These are phyloP conservation scores for Ylistrum balloti DNA, from an alignment of 1,140 invertebrate genomes.

Conservation along the genomic window DNA sequence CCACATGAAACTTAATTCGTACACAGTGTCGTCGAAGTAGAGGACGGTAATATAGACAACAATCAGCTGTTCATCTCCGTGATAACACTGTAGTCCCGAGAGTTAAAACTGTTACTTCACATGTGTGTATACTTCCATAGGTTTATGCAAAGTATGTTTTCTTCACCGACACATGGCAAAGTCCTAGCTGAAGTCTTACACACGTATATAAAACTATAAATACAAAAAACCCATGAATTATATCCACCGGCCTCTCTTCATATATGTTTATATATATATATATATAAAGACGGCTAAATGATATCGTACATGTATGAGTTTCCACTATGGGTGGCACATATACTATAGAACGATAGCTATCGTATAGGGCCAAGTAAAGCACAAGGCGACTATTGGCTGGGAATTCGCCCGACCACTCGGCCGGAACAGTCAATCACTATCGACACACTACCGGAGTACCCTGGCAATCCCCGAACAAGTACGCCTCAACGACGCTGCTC, in stretches of 20 bases:
- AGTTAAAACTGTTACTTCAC: neutral
- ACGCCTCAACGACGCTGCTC: neutral
- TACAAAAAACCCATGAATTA: conserved; percentile 16
- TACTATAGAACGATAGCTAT: neutral
- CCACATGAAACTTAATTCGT: neutral
- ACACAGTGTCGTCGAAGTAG: neutral
- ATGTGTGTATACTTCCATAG: neutral
- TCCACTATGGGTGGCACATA: conserved; percentile 9
- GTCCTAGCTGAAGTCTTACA: neutral
- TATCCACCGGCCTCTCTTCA: neutral
- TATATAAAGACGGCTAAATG: neutral
- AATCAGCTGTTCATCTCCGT: neutral
- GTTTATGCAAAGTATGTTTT: conserved; percentile 29
- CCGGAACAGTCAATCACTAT: conserved; percentile 56
- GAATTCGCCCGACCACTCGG: conserved; percentile 37
- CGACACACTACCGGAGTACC: neutral
- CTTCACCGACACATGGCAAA: neutral
- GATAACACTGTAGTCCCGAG: neutral
- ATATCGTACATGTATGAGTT: neutral
- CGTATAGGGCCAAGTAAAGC: neutral
- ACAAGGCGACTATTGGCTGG: conserved; percentile 48
- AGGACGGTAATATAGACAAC: neutral
- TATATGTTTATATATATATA: neutral
- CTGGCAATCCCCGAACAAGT: neutral
- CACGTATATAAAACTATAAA: neutral